Evolutionary conservation across 2,888 invertebrate species (phyloP).

Genomic region (Syritta pipiens): DNA sequence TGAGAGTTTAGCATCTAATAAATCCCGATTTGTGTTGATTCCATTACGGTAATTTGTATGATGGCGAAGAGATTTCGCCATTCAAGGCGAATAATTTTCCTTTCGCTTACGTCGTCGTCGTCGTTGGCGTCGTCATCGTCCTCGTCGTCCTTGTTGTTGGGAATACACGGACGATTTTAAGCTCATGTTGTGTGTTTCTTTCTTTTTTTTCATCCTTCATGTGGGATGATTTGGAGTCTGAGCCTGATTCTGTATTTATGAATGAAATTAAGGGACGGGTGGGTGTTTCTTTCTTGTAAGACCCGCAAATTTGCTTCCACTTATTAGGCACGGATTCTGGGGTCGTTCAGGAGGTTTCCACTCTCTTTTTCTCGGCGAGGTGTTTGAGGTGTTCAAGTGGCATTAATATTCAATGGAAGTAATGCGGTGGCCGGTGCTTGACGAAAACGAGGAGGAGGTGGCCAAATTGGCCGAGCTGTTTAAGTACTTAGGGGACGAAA

Average conservation of each 20-base stretch:
- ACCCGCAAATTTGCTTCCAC: conserved; percentile 28
- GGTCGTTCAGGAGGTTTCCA: conserved; percentile 4
- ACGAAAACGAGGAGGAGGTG: no score
- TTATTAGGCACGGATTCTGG: conserved; percentile 44
- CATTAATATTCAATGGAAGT: conserved; percentile 27
- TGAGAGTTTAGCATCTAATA: conserved; percentile 49
- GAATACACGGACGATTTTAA: conserved; percentile 32
- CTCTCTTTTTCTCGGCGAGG: no score
- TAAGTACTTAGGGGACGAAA: no score
- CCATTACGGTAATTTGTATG: conserved; percentile 61
- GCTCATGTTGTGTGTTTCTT: conserved; percentile 43
- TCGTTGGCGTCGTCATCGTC: background rate
- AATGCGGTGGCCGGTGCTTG: no score
- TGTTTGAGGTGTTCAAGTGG: conserved; percentile 32
- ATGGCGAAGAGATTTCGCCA: conserved; percentile 23
- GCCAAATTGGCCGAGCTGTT: no score
- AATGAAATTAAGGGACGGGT: conserved; percentile 18
- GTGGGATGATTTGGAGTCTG: background rate
- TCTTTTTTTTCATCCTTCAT: background rate
- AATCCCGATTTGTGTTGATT: conserved; percentile 65
- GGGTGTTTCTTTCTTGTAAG: background rate
- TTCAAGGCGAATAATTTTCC: conserved; percentile 1
- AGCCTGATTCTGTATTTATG: conserved; percentile 35
- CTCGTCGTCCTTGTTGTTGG: background rate
- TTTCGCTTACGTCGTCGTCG: background rate